Conservation (phyloP, 2,888 invertebrate species). For the Archaeoteleia sp. region DNA sequence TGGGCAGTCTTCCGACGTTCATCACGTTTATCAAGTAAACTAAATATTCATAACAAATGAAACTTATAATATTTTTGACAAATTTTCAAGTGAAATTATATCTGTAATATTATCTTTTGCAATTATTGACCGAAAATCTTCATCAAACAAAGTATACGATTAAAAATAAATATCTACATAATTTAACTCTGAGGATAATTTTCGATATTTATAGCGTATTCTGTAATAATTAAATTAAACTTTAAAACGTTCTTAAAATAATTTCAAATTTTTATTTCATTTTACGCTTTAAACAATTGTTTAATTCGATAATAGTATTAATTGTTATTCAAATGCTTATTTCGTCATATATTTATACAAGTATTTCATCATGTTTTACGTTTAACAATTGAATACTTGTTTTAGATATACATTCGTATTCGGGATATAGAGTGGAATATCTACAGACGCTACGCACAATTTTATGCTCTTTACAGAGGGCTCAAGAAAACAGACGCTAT, state of each 20-base stretch:
- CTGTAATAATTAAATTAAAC: background rate
- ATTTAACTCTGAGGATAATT: too few relatives aligned
- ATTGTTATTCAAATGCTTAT: too few relatives aligned
- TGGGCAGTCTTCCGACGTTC: conserved; percentile 83
- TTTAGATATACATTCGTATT: conserved; percentile 86
- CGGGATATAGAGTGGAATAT: conserved; percentile 96
- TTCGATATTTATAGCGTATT: background rate
- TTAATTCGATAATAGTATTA: too few relatives aligned
- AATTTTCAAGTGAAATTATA: conserved; percentile 31
- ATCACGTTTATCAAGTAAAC: conserved; percentile 91
- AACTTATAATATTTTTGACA: too few relatives aligned
- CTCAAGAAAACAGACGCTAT: conserved; percentile 88
- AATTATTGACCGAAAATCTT: too few relatives aligned
- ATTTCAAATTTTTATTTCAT: conserved; percentile 6
- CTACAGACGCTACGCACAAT: conserved; percentile 95
- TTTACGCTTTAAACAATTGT: too few relatives aligned
- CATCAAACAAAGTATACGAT: too few relatives aligned
- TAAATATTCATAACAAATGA: too few relatives aligned
- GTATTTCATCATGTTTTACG: conserved; percentile 1
- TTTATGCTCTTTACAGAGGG: conserved; percentile 88
- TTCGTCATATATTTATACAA: conserved; percentile 3
- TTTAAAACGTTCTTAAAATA: too few relatives aligned
- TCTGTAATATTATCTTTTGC: conserved; percentile 7
- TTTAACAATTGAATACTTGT: conserved; percentile 2
- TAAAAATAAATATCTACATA: too few relatives aligned